phyloP scores from a whole-genome alignment of 2,113 vertebrate genomes.

The Colistium nudipinnis region DNA sequence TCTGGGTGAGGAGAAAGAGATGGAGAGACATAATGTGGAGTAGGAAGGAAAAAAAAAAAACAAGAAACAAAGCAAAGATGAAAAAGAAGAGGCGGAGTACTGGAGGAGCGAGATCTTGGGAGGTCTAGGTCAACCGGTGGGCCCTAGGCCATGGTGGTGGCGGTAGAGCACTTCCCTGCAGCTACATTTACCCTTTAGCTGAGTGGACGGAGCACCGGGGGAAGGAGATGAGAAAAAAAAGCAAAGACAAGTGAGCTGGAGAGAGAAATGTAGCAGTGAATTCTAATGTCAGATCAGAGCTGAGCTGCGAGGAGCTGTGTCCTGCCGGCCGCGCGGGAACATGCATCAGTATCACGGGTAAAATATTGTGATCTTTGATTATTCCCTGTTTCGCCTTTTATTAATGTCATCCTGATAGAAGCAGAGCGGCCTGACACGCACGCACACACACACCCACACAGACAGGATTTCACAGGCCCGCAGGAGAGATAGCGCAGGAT shows the following conservation, averaged over 20 bases:
- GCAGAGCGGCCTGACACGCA: constrained; percentile 46
- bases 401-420: constrained; percentile 75
- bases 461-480: constrained; percentile 54
- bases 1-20: constrained; percentile 51
- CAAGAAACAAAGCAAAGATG: no score
- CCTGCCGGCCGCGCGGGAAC: constrained; percentile 46
- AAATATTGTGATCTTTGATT: constrained; percentile 81
- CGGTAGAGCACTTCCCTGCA: constrained; percentile 68
- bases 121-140: constrained; percentile 58
- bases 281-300: constrained; percentile 74
- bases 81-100: constrained; percentile 20
- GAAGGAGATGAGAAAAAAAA: constrained; percentile 57
- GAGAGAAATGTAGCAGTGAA: constrained; percentile 69
- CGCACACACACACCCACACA: constrained; percentile 23
- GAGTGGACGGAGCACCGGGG: constrained; percentile 51
- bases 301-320: constrained; percentile 48
- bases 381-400: constrained; percentile 77
- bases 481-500: constrained; percentile 45
- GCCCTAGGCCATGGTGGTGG: constrained; percentile 36
- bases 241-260: constrained; percentile 42
- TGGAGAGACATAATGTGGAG: constrained; percentile 35
- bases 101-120: constrained; percentile 45
- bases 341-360: constrained; percentile 65
- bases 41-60: constrained; percentile 19
- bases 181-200: constrained; percentile 79